Evolutionary conservation across 2,113 vertebrate species (phyloP).

Genomic region (Nothoprocta perdicaria): DNA sequence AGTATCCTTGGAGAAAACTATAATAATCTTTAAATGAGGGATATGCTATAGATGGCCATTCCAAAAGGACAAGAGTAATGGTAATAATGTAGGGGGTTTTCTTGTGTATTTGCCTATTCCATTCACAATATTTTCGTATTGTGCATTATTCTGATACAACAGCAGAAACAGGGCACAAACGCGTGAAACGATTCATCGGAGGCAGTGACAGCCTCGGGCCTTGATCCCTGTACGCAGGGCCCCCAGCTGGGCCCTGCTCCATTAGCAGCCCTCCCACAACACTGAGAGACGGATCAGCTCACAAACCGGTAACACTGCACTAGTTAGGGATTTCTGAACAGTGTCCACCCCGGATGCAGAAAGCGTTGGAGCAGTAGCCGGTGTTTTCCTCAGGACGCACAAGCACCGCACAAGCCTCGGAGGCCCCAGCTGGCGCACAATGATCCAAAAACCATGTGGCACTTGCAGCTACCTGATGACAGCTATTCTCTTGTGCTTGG

Average conservation of each 20-base stretch:
- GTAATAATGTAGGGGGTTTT: not conserved
- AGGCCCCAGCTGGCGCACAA: constrained; percentile 1
- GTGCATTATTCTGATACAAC: not conserved
- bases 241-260: not conserved
- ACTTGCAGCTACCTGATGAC: constrained; percentile 52
- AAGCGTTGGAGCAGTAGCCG: constrained; percentile 1
- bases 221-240: not conserved
- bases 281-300: not conserved
- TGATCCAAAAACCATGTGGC: constrained; percentile 59
- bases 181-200: not conserved
- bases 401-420: constrained; percentile 7
- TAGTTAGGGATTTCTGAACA: not conserved
- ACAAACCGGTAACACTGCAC: not conserved
- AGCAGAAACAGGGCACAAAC: not conserved
- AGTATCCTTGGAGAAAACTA: not conserved
- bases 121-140: not conserved
- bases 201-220: not conserved
- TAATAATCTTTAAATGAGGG: not conserved
- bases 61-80: not conserved
- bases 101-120: no score
- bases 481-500: constrained; percentile 66
- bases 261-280: not conserved
- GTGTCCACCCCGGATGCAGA: not conserved
- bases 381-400: constrained; percentile 5
- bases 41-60: not conserved